Conservation (phyloP, 2,113 vertebrate species). For the Pelvicachromis taeniatus region DNA sequence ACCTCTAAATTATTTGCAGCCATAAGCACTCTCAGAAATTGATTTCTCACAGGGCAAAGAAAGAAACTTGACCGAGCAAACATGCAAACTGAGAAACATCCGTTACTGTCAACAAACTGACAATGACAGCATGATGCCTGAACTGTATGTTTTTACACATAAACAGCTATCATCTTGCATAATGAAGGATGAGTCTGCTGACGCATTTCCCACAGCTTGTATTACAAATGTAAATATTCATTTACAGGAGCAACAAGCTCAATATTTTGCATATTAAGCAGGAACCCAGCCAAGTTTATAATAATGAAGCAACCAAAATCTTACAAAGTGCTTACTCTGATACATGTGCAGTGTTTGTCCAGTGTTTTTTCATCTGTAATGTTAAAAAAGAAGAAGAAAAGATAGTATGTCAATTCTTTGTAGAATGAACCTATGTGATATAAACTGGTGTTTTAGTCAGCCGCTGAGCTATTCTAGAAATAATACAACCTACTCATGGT, state of each 20-base stretch:
- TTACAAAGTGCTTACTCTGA: not conserved
- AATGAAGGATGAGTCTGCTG: not conserved
- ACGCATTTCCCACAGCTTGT: not conserved
- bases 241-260: not conserved
- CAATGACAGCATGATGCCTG: not conserved
- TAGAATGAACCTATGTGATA: not conserved
- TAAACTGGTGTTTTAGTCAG: not conserved
- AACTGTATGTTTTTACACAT: not conserved
- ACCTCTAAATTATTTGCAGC: not conserved
- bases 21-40: not conserved
- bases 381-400: not conserved
- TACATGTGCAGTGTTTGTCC: not conserved
- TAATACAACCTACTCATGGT: constrained; percentile 15
- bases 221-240: not conserved
- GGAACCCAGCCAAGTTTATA: not conserved
- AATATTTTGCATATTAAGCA: not conserved
- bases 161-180: not conserved
- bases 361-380: not conserved
- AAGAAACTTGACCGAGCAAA: not conserved
- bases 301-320: not conserved
- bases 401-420: not conserved
- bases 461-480: constrained; percentile 1
- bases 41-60: not conserved
- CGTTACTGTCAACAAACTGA: not conserved
- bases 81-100: not conserved